Percentiles rank a stretch among this genome's conserved stretches.
Conservation (phyloP, 2,888 invertebrate genomes). For the Tenthredo notha region DNA sequence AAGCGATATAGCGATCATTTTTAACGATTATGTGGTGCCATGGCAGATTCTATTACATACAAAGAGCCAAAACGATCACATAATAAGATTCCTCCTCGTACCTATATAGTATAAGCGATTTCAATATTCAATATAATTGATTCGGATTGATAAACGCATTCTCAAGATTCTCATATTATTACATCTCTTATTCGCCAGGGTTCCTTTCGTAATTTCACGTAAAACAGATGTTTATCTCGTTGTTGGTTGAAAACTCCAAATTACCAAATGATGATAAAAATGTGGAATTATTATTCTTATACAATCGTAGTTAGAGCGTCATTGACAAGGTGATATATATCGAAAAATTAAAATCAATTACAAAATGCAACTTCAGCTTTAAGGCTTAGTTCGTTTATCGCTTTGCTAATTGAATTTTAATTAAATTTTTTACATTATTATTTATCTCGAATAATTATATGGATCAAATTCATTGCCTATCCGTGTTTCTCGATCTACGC, state of each 20-base stretch:
- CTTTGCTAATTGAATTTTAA: constrained; percentile 7
- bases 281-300: neutral
- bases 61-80: constrained; percentile 16
- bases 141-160: constrained; percentile 7
- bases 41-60: constrained; percentile 22
- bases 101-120: neutral
- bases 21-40: constrained; percentile 9
- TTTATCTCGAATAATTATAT: neutral
- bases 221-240: neutral
- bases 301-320: neutral
- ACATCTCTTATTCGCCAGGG: neutral
- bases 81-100: neutral
- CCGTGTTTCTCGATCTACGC: constrained; percentile 9
- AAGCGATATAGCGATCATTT: constrained; percentile 25
- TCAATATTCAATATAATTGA: neutral
- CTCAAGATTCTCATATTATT: neutral
- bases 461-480: neutral
- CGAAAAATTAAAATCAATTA: constrained; percentile 4
- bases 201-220: neutral
- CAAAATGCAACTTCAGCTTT: neutral
- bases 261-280: neutral
- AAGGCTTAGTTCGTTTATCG: neutral
- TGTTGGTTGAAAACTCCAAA: neutral
- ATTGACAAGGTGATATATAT: neutral
- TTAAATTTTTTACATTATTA: neutral